These are phyloP conservation scores for Myocastor coypus DNA, from an alignment of 2,113 vertebrate species.

Conservation along the genomic window DNA sequence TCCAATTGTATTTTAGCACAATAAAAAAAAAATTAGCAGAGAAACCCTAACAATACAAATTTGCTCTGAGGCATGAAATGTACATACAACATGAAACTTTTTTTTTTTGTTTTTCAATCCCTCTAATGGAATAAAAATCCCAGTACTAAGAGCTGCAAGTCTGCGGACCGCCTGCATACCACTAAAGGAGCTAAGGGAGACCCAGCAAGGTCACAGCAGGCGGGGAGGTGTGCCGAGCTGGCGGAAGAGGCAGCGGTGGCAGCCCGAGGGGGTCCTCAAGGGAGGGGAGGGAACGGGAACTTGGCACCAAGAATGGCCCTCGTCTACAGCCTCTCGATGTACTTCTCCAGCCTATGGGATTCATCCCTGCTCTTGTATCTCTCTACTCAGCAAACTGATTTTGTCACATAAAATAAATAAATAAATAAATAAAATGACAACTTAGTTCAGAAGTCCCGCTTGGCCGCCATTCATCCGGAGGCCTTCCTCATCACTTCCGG, in stretches of 20 bases:
- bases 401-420: background rate
- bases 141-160: background rate
- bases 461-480: background rate
- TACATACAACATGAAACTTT: background rate
- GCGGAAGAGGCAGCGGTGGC: too few relatives aligned
- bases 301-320: background rate
- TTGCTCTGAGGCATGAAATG: conserved; percentile 40
- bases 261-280: background rate
- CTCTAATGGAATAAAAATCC: background rate
- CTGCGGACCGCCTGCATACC: background rate
- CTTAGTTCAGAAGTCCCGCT: background rate
- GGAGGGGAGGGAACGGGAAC: background rate
- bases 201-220: too few relatives aligned
- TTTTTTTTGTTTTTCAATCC: background rate
- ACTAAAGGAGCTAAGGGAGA: background rate
- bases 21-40: background rate
- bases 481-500: accelerated
- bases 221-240: background rate
- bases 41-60: background rate
- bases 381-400: background rate
- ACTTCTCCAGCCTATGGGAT: background rate
- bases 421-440: too few relatives aligned
- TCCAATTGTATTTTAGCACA: background rate
- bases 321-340: background rate
- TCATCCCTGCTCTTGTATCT: background rate